Base-by-base conservation (phyloP, 2,888 invertebrate genomes). In the Leucophora obtusa region DNA sequence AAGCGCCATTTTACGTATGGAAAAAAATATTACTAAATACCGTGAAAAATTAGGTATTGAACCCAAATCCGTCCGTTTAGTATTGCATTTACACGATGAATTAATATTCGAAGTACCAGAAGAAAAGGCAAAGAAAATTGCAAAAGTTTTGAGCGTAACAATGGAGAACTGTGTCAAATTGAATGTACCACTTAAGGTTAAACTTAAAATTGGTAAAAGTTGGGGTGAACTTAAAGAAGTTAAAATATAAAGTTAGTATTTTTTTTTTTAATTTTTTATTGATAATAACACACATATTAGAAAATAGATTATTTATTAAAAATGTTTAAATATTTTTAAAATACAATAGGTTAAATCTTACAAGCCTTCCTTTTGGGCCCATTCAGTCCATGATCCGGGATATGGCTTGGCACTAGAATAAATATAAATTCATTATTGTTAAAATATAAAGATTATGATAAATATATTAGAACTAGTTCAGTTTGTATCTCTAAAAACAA, bases 1-100 rank as follows among this genome's bases (percentile, higher is more conserved):
- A 90, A 93, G 92, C 73, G 97, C 98, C 0, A 96, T 98, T 94
- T 92, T 96, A 33, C 91, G 92, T 62, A 93, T 98, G 85, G 94
- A 97, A 84, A 89, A 91, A 11, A 91, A 87, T 88, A 94, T 85
- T 82, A 89, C 83, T 68, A 91, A 86, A 84, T 89, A 85, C 93
- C 82, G 85, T 0, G 82, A 84, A 14, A 89, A 87, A 54, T 82
- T 89, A 24, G 86, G 87, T 0, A 69, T 89, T 24, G 71, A 83
- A 0, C 82, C 81, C 18, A 53, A 89, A 85, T 88, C 77, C 2
- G 94, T 94, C 0, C 92, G 92, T 80, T 92, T 98, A 14, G 93
- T 98, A 3, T 91, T 99, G 24, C 98, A 98, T 89, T 92, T 99
- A 85, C 99, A 99, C 89, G 99, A 99, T 90, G 99, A 99, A 92